A percentile compares a stretch with the other conserved stretches of the same genome.
These are phyloP conservation scores for Eulemur mongoz DNA, from an alignment of 2,797 vertebrate species.

Conservation along the genomic window DNA sequence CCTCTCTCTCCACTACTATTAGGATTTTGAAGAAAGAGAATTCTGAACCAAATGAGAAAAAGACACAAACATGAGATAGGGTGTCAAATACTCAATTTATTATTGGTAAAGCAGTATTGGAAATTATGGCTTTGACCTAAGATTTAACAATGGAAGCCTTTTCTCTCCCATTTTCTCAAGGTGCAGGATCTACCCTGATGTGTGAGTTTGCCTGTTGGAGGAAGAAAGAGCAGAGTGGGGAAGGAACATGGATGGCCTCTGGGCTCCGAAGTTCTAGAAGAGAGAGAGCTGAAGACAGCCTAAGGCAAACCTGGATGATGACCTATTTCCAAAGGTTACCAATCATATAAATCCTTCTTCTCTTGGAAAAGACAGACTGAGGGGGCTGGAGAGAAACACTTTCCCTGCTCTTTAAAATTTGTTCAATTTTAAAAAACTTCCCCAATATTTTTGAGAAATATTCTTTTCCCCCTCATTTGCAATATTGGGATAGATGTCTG, in stretches of 20 bases:
- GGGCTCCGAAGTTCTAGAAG: not conserved
- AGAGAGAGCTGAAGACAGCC: not conserved
- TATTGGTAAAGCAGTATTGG: not conserved
- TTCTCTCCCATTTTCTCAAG: not conserved
- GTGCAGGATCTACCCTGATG: not conserved
- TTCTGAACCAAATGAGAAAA: not conserved
- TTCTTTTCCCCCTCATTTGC: not conserved
- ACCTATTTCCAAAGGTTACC: not conserved
- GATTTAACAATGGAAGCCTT: not conserved
- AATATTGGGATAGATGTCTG: not conserved
- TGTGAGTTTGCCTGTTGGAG: not conserved
- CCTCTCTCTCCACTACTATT: not conserved
- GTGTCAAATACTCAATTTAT: not conserved
- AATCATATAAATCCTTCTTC: not conserved
- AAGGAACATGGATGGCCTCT: not conserved
- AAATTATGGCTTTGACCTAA: not conserved
- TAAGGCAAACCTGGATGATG: not conserved
- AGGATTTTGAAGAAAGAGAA: not conserved
- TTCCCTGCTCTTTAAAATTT: constrained; percentile 5
- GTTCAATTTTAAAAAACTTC: not conserved
- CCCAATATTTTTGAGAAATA: not conserved
- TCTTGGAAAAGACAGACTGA: not conserved
- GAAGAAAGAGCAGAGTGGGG: not conserved
- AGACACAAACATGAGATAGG: not conserved
- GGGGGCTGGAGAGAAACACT: not conserved